Conservation (phyloP, 2,888 invertebrate genomes). For the Zootermopsis nevadensis region DNA sequence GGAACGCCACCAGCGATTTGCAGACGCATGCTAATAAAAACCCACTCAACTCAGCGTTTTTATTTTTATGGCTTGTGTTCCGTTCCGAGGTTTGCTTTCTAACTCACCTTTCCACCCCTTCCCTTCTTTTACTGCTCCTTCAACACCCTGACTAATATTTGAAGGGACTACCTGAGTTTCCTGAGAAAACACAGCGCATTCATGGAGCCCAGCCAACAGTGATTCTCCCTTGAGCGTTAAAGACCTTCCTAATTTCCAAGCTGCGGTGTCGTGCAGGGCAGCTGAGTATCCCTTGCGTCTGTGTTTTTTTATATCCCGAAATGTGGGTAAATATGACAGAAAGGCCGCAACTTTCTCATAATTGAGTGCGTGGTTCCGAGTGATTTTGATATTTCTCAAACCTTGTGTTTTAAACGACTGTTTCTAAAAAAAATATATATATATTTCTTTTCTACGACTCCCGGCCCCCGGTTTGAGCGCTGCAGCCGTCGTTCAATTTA, state of each 20-base stretch:
- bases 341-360: too few relatives aligned
- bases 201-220: not conserved
- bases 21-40: conserved; percentile 28
- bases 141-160: not conserved
- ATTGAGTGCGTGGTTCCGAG: too few relatives aligned
- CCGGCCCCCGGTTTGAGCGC: too few relatives aligned
- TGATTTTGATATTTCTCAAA: too few relatives aligned
- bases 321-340: too few relatives aligned
- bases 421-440: too few relatives aligned
- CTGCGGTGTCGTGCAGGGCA: not conserved
- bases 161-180: not conserved
- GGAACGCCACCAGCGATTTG: conserved; percentile 10
- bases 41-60: conserved; percentile 18
- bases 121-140: not conserved
- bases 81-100: not conserved
- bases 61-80: not conserved
- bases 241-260: not conserved
- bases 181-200: not conserved
- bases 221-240: not conserved
- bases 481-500: too few relatives aligned
- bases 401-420: too few relatives aligned
- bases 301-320: not conserved
- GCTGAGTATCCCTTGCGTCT: not conserved
- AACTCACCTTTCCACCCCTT: not conserved
- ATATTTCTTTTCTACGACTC: too few relatives aligned